A percentile compares a stretch with the other conserved stretches of the same genome.
Evolutionary conservation across 2,113 vertebrate genomes (phyloP).

Genomic region (Melanotaenia duboulayi): DNA sequence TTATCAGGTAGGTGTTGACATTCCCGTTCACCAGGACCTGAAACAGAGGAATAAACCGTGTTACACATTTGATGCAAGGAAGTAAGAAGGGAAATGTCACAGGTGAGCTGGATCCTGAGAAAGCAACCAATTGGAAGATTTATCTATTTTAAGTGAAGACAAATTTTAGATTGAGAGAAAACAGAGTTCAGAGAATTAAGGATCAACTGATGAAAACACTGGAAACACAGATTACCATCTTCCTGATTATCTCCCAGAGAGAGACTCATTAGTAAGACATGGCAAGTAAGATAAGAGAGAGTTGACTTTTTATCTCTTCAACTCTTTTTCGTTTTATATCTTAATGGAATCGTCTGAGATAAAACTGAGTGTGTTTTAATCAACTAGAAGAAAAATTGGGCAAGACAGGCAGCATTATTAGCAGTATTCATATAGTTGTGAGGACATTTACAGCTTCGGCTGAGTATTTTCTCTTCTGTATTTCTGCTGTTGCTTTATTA

Average conservation of each 20-base stretch:
- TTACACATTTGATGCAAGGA: not conserved
- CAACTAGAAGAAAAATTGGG: not conserved
- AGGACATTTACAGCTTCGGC: not conserved
- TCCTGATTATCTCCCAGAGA: not conserved
- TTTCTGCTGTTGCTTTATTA: not conserved
- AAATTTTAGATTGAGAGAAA: no score
- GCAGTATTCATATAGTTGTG: not conserved
- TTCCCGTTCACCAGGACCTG: constrained; percentile 87
- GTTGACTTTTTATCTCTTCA: constrained; percentile 3
- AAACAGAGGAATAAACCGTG: not conserved
- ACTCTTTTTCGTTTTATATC: not conserved
- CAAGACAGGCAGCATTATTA: not conserved
- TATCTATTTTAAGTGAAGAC: not conserved
- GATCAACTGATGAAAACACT: not conserved
- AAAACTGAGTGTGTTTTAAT: not conserved
- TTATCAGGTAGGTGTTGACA: constrained; percentile 83
- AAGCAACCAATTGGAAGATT: not conserved
- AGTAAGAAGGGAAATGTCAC: no score
- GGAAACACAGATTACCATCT: not conserved
- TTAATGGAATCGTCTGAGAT: constrained; percentile 15
- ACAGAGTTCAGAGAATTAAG: not conserved
- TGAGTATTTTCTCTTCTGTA: not conserved
- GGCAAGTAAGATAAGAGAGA: not conserved
- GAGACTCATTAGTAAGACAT: not conserved
- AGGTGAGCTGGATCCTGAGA: accelerated